Conservation (phyloP, 2,797 vertebrate genomes). For the Gambusia yucatana region DNA sequence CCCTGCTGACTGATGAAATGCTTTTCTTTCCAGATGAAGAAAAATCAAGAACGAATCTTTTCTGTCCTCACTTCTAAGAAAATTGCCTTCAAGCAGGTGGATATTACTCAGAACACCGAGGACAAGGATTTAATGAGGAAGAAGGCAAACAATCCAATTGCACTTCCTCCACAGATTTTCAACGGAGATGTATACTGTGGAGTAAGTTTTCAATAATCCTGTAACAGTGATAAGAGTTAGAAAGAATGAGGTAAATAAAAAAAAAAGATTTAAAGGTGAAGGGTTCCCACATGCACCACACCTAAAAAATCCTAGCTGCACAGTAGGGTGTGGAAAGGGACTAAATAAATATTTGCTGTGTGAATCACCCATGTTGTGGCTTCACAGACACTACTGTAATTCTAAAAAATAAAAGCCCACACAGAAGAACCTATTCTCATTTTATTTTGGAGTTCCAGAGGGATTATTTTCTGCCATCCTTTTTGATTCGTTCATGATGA, state of each 20-base stretch:
- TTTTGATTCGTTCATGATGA: background rate
- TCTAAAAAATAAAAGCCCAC: background rate
- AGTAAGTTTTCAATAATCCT: constrained; percentile 52
- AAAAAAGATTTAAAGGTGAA: constrained; percentile 3
- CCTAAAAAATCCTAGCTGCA: background rate
- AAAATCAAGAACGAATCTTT: constrained; percentile 36
- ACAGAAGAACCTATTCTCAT: background rate
- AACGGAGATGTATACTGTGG: constrained; percentile 66
- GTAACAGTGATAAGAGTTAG: background rate
- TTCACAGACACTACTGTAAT: background rate
- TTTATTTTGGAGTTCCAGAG: background rate
- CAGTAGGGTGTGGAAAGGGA: constrained; percentile 27
- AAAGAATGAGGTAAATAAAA: background rate
- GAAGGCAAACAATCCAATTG: constrained; percentile 2
- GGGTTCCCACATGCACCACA: background rate
- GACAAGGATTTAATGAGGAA: constrained; percentile 58
- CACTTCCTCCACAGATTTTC: constrained; percentile 68
- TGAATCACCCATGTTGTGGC: background rate
- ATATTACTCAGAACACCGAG: constrained; percentile 33
- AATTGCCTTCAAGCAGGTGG: constrained; percentile 16
- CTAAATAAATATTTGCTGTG: constrained; percentile 53
- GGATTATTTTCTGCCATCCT: background rate
- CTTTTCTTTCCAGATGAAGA: constrained; percentile 47
- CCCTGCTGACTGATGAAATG: background rate
- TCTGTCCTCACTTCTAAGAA: constrained; percentile 21